phyloP scores from a whole-genome alignment of 2,113 vertebrate species.

The Callospermophilus lateralis region DNA sequence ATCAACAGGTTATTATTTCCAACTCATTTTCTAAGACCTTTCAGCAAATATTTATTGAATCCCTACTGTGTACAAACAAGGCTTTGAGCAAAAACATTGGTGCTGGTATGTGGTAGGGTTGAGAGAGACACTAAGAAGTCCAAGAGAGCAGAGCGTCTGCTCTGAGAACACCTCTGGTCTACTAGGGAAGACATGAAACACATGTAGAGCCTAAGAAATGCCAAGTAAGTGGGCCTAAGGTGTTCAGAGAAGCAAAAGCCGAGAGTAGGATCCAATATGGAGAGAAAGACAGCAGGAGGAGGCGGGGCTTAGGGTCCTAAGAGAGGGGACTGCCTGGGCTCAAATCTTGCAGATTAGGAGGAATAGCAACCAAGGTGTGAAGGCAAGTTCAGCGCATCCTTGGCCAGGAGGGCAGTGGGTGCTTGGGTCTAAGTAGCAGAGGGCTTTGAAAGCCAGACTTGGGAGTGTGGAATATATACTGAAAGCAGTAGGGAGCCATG shows the following conservation, averaged over 20 bases:
- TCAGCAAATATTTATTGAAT: background rate
- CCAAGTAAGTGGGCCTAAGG: background rate
- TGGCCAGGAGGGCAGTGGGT: background rate
- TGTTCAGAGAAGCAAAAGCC: background rate
- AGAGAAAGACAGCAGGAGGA: background rate
- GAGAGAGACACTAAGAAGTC: background rate
- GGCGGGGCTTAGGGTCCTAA: background rate
- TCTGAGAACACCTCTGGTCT: background rate
- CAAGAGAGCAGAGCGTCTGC: background rate
- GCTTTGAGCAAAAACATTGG: background rate
- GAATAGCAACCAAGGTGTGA: background rate
- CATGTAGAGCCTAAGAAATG: background rate
- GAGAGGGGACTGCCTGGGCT: background rate
- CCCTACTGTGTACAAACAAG: background rate
- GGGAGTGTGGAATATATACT: background rate
- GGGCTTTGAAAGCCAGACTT: background rate
- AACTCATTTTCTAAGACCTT: conserved; percentile 40
- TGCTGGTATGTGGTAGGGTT: too few relatives aligned
- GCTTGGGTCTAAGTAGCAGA: background rate
- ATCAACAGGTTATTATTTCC: background rate
- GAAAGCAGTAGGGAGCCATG: background rate
- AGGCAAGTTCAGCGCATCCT: background rate
- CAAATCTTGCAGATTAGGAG: background rate
- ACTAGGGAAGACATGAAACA: background rate
- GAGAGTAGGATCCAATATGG: background rate